Percentiles rank a stretch among this genome's conserved stretches.
These are phyloP conservation scores for Urocitellus parryii DNA, from an alignment of 2,113 vertebrate species.

Conservation along the genomic window DNA sequence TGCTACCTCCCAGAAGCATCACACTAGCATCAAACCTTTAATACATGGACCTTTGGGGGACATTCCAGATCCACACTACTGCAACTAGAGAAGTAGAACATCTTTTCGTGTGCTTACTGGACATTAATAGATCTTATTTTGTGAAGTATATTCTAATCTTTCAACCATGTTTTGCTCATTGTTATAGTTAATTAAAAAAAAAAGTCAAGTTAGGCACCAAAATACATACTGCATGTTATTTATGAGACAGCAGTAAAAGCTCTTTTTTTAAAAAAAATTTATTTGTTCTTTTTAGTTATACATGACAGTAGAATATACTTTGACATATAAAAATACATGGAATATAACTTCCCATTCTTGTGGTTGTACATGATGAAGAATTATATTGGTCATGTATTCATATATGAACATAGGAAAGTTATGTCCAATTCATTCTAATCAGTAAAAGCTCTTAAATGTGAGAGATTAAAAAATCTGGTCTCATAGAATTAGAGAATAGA, in stretches of 20 bases:
- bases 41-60: neutral
- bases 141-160: neutral
- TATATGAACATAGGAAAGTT: no score
- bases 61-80: neutral
- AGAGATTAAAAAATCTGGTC: neutral
- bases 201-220: neutral
- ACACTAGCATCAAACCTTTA: neutral
- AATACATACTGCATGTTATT: neutral
- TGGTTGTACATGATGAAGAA: no score
- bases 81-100: neutral
- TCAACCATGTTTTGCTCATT: neutral
- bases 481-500: neutral
- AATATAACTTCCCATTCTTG: no score
- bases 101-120: neutral
- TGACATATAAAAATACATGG: no score
- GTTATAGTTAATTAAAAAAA: conserved; percentile 5
- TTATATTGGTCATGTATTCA: no score
- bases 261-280: no score
- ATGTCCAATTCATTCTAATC: no score
- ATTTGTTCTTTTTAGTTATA: no score
- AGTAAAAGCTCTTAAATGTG: neutral
- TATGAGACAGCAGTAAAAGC: neutral
- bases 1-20: no score
- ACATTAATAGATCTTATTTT: neutral
- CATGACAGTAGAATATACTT: no score